Percentiles rank a stretch among this genome's conserved stretches.
Conservation (phyloP, 92 coral and sea anemone species). For the Porites lobata region DNA sequence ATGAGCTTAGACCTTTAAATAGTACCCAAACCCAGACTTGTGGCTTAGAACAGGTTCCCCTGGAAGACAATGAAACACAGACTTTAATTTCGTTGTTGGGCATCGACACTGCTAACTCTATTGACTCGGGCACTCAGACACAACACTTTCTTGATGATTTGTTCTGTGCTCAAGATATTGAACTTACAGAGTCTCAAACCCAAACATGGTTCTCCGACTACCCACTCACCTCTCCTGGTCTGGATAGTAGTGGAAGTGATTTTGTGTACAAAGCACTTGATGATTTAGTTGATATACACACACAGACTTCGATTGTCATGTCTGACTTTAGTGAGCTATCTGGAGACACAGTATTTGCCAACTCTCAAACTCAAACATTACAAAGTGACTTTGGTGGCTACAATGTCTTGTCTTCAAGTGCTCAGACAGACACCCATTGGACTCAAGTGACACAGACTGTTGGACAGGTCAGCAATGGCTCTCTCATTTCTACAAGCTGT, state of each 20-base stretch:
- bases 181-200: slow-evolving; percentile 87
- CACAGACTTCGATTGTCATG: slow-evolving; percentile 78
- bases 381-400: slow-evolving; percentile 67
- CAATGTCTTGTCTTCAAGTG: slow-evolving; percentile 60
- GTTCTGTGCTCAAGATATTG: slow-evolving; percentile 66
- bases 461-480: slow-evolving; percentile 27
- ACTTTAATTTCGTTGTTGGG: slow-evolving; percentile 88
- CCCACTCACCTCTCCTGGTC: slow-evolving; percentile 51
- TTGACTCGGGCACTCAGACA: slow-evolving; percentile 91
- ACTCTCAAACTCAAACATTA: slow-evolving; percentile 93
- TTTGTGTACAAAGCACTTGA: slow-evolving; percentile 66
- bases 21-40: slow-evolving; percentile 80
- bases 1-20: slow-evolving; percentile 71
- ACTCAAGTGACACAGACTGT: slow-evolving; percentile 37
- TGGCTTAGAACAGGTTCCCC: slow-evolving; percentile 62
- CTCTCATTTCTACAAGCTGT: slow-evolving; percentile 69
- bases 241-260: slow-evolving; percentile 30
- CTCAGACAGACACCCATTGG: slow-evolving; percentile 73
- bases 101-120: slow-evolving; percentile 72
- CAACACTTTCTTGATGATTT: slow-evolving; percentile 78
- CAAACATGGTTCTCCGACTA: slow-evolving; percentile 84
- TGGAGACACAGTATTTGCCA: slow-evolving; percentile 76
- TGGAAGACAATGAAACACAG: slow-evolving; percentile 98
- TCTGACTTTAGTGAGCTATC: slow-evolving; percentile 67
- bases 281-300: slow-evolving; percentile 85